Evolutionary conservation across 2,113 vertebrate species (phyloP), one percentile per base, ranked within the genome.

Genomic region (Eurystomus gularis): DNA sequence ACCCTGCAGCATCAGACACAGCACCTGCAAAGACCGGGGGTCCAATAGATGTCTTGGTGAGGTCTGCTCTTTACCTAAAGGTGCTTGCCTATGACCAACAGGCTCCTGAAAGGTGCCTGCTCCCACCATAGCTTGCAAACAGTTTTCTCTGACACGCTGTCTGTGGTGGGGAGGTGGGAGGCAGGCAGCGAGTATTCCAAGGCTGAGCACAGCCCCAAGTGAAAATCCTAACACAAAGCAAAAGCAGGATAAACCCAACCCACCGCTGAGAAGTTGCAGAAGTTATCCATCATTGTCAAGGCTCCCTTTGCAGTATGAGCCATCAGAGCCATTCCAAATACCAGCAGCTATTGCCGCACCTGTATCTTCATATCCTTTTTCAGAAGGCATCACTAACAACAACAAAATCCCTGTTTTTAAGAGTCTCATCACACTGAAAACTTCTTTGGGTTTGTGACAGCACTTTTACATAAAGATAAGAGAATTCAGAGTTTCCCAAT

Each of bases 261-360:
- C 42, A 28, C 68, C 7, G 40, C 85, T 77, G 77, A 37, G 86
- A 78, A 87, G 92, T 91, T 94, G 96, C 76, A 20, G 60, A 72
- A 93, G 90, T 96, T 94, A 97, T 98, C 97, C 39, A 88, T 97
- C 93, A 82, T 76, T 96, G 98, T 96, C 97, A 96, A 80, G 90
- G 82, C 60, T 94, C 83, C 88, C 97, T 96, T 90, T 90, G 82
- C 95, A 81, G 13, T 29, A 60, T 64, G 55, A 94, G n/a, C 58
- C 96, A 86, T 88, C 96, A 87, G 64, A 93, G 92, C 13, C 31
- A 78, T 69, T 89, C 95, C 29, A 31, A 89, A 33, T n/a, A 75
- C 80, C 10, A 15, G 88, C 96, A 85, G 95, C 88, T 88, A 42
- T 40, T 80, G 46, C 92, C 91, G 55, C 35, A 92, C 95, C 88